These are phyloP conservation scores for Tribolium madens DNA, from an alignment of 1,140 invertebrate species.

Conservation along the genomic window DNA sequence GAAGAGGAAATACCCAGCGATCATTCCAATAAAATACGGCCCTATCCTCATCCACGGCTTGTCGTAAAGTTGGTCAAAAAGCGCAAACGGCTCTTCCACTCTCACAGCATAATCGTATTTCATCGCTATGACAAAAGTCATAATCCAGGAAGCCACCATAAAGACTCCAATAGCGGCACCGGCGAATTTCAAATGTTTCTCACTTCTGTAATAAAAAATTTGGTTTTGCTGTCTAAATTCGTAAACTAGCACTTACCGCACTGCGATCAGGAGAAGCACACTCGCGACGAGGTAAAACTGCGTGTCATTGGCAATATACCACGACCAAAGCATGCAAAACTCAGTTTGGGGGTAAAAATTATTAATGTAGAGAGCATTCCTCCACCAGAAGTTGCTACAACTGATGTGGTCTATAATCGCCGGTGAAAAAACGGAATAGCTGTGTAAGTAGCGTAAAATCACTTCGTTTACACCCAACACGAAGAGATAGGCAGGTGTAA, in stretches of 20 bases:
- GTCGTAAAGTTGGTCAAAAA: slow-evolving; percentile 86
- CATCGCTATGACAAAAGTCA: slow-evolving; percentile 80
- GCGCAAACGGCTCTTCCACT: slow-evolving; percentile 84
- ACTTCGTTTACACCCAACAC: slow-evolving; percentile 82
- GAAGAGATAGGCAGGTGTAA: slow-evolving; percentile 85
- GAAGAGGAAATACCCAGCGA: slow-evolving; percentile 80
- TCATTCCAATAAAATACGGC: slow-evolving; percentile 84
- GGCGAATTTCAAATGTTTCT: slow-evolving; percentile 67
- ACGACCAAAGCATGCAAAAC: slow-evolving; percentile 91
- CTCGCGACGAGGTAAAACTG: slow-evolving; percentile 86
- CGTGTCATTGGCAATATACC: slow-evolving; percentile 94
- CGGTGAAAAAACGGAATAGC: slow-evolving; percentile 81
- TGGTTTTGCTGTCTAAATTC: not conserved
- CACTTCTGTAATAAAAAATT: slow-evolving; percentile 52
- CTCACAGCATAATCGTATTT: slow-evolving; percentile 81
- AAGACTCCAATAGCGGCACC: slow-evolving; percentile 70
- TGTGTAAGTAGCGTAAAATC: slow-evolving; percentile 73
- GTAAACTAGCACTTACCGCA: slow-evolving; percentile 71
- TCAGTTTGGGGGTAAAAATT: slow-evolving; percentile 82
- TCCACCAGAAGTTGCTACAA: slow-evolving; percentile 85
- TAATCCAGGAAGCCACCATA: slow-evolving; percentile 79
- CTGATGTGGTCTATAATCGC: slow-evolving; percentile 79
- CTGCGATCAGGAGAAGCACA: slow-evolving; percentile 78
- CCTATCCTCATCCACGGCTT: slow-evolving; percentile 87
- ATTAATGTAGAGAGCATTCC: slow-evolving; percentile 85